Evolutionary conservation across 2,113 vertebrate genomes (phyloP).

Genomic region (Phaethornis superciliosus): DNA sequence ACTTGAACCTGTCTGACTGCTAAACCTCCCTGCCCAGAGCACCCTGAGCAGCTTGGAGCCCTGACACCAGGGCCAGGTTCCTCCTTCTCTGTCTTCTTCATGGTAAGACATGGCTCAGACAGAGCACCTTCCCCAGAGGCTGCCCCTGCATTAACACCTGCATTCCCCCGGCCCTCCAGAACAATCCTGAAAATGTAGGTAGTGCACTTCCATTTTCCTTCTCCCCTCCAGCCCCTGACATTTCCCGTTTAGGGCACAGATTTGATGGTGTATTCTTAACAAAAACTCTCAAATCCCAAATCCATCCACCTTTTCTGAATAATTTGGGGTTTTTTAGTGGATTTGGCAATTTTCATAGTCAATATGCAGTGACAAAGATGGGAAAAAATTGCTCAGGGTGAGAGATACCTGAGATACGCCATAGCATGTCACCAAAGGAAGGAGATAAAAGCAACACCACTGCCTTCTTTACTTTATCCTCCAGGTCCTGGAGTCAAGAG

Average conservation of each 20-base stretch:
- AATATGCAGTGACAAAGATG: not conserved
- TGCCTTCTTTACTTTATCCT: not conserved
- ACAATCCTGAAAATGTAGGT: constrained; percentile 29
- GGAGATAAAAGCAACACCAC: not conserved
- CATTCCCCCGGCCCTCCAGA: not conserved
- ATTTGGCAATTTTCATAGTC: not conserved
- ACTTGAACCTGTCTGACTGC: not conserved
- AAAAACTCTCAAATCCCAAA: not conserved
- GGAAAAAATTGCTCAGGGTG: not conserved
- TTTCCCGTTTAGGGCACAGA: not conserved
- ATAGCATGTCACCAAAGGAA: not conserved
- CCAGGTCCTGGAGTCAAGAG: not conserved
- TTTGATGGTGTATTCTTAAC: not conserved
- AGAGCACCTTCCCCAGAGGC: not conserved
- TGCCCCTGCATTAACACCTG: not conserved
- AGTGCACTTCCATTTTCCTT: not conserved
- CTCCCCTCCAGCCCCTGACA: not conserved
- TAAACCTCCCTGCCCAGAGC: not conserved
- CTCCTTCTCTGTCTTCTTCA: not conserved
- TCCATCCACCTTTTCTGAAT: not conserved
- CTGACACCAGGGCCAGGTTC: not conserved
- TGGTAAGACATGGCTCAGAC: not conserved
- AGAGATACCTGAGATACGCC: not conserved
- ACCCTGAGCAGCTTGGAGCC: not conserved
- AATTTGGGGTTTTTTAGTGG: accelerated